Evolutionary conservation across 2,888 invertebrate species (phyloP).

Genomic region (Sphaeridia pumilis): DNA sequence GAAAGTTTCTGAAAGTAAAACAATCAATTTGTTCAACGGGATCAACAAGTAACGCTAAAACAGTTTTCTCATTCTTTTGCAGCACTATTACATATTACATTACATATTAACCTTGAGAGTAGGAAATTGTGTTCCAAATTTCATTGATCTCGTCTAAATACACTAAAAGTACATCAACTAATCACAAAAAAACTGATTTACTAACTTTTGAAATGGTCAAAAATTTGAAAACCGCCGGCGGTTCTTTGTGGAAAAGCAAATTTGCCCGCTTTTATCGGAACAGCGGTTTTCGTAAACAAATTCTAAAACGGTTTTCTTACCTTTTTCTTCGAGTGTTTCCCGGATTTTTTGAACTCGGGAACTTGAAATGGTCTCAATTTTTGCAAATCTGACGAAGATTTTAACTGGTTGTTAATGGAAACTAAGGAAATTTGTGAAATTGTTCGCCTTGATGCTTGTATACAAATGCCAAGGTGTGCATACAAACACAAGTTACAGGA

Average conservation of each 20-base stretch:
- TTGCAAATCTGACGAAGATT: too few species aligned
- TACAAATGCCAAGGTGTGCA: background rate
- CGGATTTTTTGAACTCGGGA: too few species aligned
- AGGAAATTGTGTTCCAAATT: too few species aligned
- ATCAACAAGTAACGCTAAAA: background rate
- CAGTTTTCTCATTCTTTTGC: background rate
- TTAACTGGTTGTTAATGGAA: background rate
- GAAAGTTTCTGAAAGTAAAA: background rate
- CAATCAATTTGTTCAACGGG: background rate
- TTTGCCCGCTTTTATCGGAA: background rate
- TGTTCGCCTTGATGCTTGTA: background rate
- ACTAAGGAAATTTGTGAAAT: background rate
- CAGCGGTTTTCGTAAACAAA: background rate
- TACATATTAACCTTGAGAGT: too few species aligned
- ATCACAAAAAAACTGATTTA: too few species aligned
- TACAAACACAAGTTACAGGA: background rate
- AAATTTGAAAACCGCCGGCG: conserved; percentile 3
- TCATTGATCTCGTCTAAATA: too few species aligned
- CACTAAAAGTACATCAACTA: too few species aligned
- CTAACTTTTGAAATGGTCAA: background rate
- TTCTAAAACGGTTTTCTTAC: background rate
- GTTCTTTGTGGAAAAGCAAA: background rate
- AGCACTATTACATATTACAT: too few species aligned
- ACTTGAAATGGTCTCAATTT: too few species aligned
- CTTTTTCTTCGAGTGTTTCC: too few species aligned